These are phyloP conservation scores for Drosophila bocki DNA, from an alignment of 1,140 invertebrate genomes.

Conservation along the genomic window DNA sequence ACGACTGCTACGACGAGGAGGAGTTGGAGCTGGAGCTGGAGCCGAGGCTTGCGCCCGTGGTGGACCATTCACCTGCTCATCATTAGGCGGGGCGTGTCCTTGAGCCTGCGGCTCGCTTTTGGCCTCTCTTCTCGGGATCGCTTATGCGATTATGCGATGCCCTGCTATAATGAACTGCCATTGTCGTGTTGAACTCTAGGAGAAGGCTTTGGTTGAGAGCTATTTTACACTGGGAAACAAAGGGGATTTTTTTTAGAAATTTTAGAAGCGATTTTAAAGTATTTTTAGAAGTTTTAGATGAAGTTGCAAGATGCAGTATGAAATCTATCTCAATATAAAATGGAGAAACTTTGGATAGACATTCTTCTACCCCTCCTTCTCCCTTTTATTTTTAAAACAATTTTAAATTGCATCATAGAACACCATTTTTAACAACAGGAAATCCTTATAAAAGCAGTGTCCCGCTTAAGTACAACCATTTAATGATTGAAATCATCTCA, in stretches of 20 bases:
- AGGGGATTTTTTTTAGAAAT: not conserved
- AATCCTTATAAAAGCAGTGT: slow-evolving; percentile 7
- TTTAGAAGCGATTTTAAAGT: not conserved
- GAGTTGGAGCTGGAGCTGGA: not conserved
- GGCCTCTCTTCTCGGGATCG: slow-evolving; percentile 38
- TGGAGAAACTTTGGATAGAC: no score
- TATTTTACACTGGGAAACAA: slow-evolving; percentile 14
- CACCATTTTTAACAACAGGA: slow-evolving; percentile 7
- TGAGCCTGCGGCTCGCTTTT: slow-evolving; percentile 52
- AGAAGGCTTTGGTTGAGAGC: slow-evolving; percentile 12
- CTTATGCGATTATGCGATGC: slow-evolving; percentile 48
- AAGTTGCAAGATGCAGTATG: no score
- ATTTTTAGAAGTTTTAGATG: not conserved
- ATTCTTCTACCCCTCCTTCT: no score
- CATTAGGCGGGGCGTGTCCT: slow-evolving; percentile 75
- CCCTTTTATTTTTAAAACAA: not conserved
- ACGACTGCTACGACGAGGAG: slow-evolving; percentile 36
- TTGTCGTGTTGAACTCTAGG: slow-evolving; percentile 54
- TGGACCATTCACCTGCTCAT: slow-evolving; percentile 64
- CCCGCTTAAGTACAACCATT: not conserved
- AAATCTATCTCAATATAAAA: no score
- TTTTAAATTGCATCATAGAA: slow-evolving; percentile 8
- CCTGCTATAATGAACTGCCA: slow-evolving; percentile 53
- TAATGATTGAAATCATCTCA: slow-evolving; percentile 1
- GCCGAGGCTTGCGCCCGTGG: slow-evolving; percentile 43